Base-by-base conservation (phyloP, 2,113 vertebrate species). In the Salvator merianae region DNA sequence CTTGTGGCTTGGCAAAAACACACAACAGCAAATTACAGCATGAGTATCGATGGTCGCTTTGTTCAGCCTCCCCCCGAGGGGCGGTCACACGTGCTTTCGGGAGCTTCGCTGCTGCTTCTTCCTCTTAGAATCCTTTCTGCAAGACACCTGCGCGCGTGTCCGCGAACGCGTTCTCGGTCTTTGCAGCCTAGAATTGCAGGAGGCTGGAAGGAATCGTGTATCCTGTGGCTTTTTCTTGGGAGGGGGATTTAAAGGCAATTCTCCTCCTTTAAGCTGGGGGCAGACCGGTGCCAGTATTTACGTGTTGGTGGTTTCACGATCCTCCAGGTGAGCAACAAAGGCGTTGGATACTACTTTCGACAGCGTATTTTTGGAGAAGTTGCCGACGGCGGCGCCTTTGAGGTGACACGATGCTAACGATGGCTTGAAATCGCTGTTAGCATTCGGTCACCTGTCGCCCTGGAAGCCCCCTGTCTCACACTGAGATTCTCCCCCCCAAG, bases 221-320 rank as follows among this genome's bases (percentile, higher is more conserved):
- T 26, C 2, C 0, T 0, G 69, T 24, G 26, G 83, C 75, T 2
- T 88, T 79, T 62, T 68, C 43, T 74, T 22, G 43, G 43, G 10
- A 47, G 43, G 43, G 43, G 43, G 43, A 47, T 47, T 47, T 47
- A 81, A 2, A 0, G 70, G 78, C 63, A 81, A 74, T 8, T 20
- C 89, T 91, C 38, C 81, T 68, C 87, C 87, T 68, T 89, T 87
- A 55, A 70, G 18, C 82, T 28, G 1, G 1, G 74, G 82, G 76
- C 36, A n/a, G 87, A 79, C 40, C 3, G 85, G 87, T 55, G 86
- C 75, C 73, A 92, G 88, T 88, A 81, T 70, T 86, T 88, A 76
- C 47, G 84, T 79, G 47, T 87, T 69, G 16, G 63, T 6, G 79
- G 7, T 84, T 80, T 18, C 82, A 88, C 77, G 70, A 83, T 83